These are phyloP conservation scores for Brachystomella parvula DNA, from an alignment of 1,140 invertebrate genomes.

Conservation along the genomic window DNA sequence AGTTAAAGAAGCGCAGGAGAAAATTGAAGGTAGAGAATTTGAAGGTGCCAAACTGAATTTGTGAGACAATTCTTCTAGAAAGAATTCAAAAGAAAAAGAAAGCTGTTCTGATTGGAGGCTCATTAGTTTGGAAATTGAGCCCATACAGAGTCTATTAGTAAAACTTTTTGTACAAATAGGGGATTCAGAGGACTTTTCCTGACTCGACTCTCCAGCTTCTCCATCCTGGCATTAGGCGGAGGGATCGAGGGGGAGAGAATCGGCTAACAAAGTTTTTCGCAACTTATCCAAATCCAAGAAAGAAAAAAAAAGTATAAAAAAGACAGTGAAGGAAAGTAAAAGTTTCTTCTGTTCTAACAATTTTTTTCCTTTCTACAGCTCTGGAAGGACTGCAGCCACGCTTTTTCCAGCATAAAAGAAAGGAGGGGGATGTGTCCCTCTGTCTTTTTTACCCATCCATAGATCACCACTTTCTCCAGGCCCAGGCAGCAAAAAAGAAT, in stretches of 20 bases:
- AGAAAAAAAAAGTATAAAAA: conserved; percentile 16
- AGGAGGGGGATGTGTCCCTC: not conserved
- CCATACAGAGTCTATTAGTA: conserved; percentile 5
- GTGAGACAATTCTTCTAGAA: no score
- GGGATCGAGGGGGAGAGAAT: conserved; percentile 2
- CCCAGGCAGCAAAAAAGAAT: no score
- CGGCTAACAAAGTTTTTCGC: conserved; percentile 29
- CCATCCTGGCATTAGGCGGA: no score
- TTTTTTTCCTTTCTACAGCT: conserved; percentile 11
- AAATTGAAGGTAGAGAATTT: no score
- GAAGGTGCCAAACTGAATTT: no score
- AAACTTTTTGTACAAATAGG: conserved; percentile 6
- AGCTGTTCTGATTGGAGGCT: not conserved
- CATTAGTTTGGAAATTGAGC: conserved; percentile 6
- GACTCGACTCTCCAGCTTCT: not conserved
- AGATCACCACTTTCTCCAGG: no score
- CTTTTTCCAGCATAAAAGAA: not conserved
- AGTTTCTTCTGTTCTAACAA: conserved; percentile 15
- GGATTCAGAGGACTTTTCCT: not conserved
- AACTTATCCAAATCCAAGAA: conserved; percentile 31
- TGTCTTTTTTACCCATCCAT: no score
- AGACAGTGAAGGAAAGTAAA: conserved; percentile 22
- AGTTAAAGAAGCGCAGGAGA: no score
- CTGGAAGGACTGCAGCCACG: not conserved
- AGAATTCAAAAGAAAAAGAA: no score